Percentiles rank a stretch among this genome's conserved stretches.
These are phyloP conservation scores for Leptopilina drosophilae DNA, from an alignment of 2,888 invertebrate species.

Conservation along the genomic window DNA sequence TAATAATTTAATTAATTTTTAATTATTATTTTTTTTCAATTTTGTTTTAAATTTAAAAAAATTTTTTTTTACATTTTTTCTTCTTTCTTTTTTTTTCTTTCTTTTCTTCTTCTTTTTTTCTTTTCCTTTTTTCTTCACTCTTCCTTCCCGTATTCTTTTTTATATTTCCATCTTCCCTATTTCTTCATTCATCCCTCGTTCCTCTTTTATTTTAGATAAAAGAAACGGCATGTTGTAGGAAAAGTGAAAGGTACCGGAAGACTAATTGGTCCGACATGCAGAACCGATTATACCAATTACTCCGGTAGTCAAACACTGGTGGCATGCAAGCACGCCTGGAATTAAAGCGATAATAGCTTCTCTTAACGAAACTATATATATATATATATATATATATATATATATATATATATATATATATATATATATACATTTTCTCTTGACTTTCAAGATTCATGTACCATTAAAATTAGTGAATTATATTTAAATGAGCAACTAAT, in stretches of 20 bases:
- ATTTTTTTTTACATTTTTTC: no score
- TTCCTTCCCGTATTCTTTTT: not conserved
- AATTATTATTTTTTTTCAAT: no score
- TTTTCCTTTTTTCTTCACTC: no score
- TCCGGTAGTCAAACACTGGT: conserved; percentile 24
- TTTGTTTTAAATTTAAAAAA: no score
- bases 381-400: not conserved
- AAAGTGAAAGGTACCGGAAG: conserved; percentile 31
- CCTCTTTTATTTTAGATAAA: conserved; percentile 10
- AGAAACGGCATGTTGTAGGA: conserved; percentile 24
- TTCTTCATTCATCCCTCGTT: no score
- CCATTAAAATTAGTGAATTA: conserved; percentile 22
- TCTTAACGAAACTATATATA: conserved; percentile 10
- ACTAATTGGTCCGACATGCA: conserved; percentile 31
- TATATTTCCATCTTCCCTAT: no score
- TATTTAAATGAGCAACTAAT: conserved; percentile 21
- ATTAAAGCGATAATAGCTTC: conserved; percentile 30
- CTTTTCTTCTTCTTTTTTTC: not conserved
- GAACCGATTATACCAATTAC: conserved; percentile 30
- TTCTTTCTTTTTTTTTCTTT: no score
- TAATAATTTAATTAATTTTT: no score
- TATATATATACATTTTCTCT: conserved; percentile 23
- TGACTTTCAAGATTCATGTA: conserved; percentile 18
- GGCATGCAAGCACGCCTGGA: conserved; percentile 25
- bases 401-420: no score